Evolutionary conservation across 2,888 invertebrate species (phyloP).

Genomic region (Argyresthia albistria): DNA sequence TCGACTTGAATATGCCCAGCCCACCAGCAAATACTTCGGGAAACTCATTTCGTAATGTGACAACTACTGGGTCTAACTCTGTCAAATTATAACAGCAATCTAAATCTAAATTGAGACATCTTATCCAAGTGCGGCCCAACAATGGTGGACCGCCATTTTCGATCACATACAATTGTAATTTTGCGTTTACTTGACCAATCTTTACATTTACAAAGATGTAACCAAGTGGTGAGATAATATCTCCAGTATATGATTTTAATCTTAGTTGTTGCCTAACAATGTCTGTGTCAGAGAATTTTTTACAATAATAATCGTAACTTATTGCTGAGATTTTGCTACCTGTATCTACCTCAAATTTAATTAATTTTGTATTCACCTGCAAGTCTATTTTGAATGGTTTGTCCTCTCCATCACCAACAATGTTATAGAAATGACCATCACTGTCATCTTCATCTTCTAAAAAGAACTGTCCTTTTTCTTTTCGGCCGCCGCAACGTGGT

Average conservation of each 20-base stretch:
- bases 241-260: slow-evolving; percentile 11
- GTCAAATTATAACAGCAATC: slow-evolving; percentile 2
- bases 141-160: slow-evolving; percentile 14
- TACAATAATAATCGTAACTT: slow-evolving; percentile 12
- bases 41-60: slow-evolving; percentile 7
- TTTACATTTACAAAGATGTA: slow-evolving; percentile 7
- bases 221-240: slow-evolving; percentile 9
- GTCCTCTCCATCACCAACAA: slow-evolving; percentile 6
- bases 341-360: slow-evolving; percentile 15
- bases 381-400: slow-evolving; percentile 7
- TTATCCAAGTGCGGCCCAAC: slow-evolving; percentile 14
- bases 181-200: not conserved
- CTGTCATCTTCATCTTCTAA: slow-evolving; percentile 3
- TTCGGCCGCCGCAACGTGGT: not conserved
- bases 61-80: not conserved
- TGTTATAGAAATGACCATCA: slow-evolving; percentile 10
- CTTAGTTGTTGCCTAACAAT: slow-evolving; percentile 4
- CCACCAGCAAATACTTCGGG: slow-evolving; percentile 10
- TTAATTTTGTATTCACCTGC: slow-evolving; percentile 6
- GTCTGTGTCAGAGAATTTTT: slow-evolving; percentile 8
- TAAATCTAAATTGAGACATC: slow-evolving; percentile 10
- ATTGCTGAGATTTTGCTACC: slow-evolving; percentile 14
- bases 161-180: slow-evolving; percentile 10
- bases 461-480: not conserved
- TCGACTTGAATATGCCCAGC: slow-evolving; percentile 8